Evolutionary conservation across 2,888 invertebrate species (phyloP), one percentile per base, ranked within the genome.

Genomic region (Flexamia atlantica): DNA sequence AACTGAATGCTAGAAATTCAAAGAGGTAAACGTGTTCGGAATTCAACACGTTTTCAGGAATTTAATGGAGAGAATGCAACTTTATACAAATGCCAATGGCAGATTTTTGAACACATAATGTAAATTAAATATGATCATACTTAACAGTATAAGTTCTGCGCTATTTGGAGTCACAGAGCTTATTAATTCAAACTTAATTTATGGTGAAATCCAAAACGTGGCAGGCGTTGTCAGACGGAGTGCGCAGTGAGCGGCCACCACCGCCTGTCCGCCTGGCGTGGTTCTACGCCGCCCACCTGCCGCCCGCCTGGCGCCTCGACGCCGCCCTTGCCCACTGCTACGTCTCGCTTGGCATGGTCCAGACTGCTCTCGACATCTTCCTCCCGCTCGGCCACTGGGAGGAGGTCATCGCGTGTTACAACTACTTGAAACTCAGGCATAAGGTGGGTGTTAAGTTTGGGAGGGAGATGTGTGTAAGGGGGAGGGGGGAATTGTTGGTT

Each of bases 391-490:
- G 96, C 87, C 91, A 96, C 30, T 99, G 99, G 98, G 97, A 98
- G 88, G 95, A 97, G 86, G 96, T 98, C 36, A 96, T 99, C 82
- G 93, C 94, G 0, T 99, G 99, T 90, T 99, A 99, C 89, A 96
- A 96, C 57, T 91, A 94, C 85, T 90, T 99, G 85, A 95, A 97
- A 87, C 91, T 97, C 87, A 92, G 95, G 50, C 97, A 98, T 88
- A 97, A 97, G 92, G 95, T 95, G 4, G 14, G 36, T 36, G 36
- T 7, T n/a, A n/a, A n/a, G n/a, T n/a, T n/a, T n/a, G n/a, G n/a
- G n/a, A n/a, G n/a, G n/a, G n/a, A n/a, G n/a, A n/a, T n/a, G n/a
- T n/a, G n/a, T n/a, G n/a, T n/a, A n/a, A n/a, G n/a, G n/a, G n/a
- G n/a, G n/a, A n/a, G n/a, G n/a, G n/a, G n/a, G n/a, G n/a, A n/a